These are phyloP conservation scores for Ibidorhyncha struthersii DNA, from an alignment of 2,113 vertebrate genomes.

Conservation along the genomic window DNA sequence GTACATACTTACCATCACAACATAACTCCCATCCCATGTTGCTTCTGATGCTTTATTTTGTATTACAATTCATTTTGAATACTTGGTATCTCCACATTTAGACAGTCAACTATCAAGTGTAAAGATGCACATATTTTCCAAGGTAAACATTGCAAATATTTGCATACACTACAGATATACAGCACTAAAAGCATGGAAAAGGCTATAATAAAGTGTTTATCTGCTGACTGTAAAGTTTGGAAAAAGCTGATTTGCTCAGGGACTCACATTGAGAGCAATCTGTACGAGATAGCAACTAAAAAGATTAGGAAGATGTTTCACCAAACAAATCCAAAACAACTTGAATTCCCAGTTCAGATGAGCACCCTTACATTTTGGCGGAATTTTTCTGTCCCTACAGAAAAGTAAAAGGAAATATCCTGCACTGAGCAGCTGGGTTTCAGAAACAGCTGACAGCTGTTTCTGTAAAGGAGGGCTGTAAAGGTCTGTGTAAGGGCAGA, in stretches of 20 bases:
- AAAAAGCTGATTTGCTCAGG: not conserved
- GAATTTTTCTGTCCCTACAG: not conserved
- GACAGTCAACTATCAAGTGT: not conserved
- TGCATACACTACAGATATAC: fast-evolving
- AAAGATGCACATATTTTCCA: not conserved
- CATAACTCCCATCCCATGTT: not conserved
- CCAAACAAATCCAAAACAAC: not conserved
- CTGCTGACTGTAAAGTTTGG: not conserved
- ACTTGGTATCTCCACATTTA: not conserved
- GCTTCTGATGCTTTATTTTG: not conserved
- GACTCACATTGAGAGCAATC: not conserved
- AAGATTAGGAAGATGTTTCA: not conserved
- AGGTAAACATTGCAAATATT: not conserved
- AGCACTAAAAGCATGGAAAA: not conserved
- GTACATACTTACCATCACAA: not conserved
- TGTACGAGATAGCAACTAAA: not conserved
- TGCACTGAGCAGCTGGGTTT: not conserved
- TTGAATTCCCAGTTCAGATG: not conserved
- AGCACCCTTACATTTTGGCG: not conserved
- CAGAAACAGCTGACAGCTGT: not conserved
- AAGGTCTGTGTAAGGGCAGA: not conserved
- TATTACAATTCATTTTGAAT: not conserved
- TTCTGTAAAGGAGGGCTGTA: not conserved
- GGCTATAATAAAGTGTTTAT: fast-evolving
- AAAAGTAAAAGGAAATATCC: not conserved